A percentile compares a stretch with the other conserved stretches of the same genome.
Evolutionary conservation across 2,888 invertebrate species (phyloP).

Genomic region (Troilus luridus): DNA sequence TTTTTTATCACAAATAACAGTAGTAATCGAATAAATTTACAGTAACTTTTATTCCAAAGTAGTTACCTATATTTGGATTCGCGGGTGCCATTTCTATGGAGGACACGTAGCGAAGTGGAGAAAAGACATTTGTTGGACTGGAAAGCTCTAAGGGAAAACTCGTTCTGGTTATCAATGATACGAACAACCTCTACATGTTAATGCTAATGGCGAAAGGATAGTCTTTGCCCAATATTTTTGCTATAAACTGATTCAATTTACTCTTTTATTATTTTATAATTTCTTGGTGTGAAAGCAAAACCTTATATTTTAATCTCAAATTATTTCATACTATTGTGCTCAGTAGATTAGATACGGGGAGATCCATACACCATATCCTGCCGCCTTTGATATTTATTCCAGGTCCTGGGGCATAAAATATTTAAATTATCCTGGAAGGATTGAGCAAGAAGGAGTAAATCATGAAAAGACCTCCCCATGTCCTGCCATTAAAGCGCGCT

Average conservation of each 20-base stretch:
- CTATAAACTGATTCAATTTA: not conserved
- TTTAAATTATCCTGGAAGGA: not conserved
- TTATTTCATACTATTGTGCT: not conserved
- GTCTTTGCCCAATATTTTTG: not conserved
- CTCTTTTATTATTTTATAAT: not conserved
- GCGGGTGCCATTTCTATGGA: not conserved
- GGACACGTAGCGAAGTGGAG: not conserved
- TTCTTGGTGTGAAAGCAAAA: not conserved
- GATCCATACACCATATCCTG: not conserved
- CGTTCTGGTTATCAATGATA: not conserved
- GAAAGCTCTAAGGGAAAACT: not conserved
- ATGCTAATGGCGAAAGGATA: not conserved
- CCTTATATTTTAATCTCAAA: not conserved
- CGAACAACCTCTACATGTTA: not conserved
- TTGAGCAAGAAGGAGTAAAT: not conserved
- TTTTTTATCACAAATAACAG: not conserved
- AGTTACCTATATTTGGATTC: not conserved
- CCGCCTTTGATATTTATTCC: not conserved
- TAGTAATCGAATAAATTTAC: not conserved
- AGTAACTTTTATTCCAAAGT: not conserved
- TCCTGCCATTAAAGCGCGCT: not conserved
- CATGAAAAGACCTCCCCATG: not conserved
- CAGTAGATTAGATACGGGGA: not conserved
- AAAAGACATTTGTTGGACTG: slow-evolving; percentile 6
- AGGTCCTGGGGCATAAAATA: not conserved